Conservation (phyloP, 2,113 vertebrate genomes). For the Glareola pratincola region DNA sequence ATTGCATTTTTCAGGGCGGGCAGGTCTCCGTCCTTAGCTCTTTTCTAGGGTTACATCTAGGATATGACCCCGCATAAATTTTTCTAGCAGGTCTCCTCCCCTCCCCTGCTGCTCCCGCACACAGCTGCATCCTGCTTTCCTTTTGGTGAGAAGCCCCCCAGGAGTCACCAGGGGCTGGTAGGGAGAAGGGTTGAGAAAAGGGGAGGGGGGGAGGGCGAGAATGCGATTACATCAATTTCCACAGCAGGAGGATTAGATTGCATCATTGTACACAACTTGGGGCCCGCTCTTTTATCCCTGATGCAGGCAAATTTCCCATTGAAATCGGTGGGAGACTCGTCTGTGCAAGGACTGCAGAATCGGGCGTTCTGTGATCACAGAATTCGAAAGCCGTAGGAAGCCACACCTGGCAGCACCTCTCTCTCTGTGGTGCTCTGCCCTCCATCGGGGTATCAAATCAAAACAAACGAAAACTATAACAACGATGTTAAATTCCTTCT, state of each 20-base stretch:
- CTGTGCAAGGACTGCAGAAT: conserved; percentile 24
- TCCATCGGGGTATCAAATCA: neutral
- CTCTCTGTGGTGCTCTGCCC: conserved; percentile 11
- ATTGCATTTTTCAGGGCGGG: neutral
- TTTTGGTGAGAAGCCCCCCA: neutral
- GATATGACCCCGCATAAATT: neutral
- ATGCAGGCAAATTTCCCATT: conserved; percentile 37
- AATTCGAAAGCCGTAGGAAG: conserved; percentile 46
- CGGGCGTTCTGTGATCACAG: conserved; percentile 10
- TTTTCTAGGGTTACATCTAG: neutral
- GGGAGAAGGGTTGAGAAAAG: neutral
- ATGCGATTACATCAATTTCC: conserved; percentile 56
- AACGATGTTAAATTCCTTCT: neutral
- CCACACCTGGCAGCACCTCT: conserved; percentile 52
- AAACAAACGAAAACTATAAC: neutral
- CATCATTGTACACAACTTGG: conserved; percentile 42
- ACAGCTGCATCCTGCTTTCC: conserved; percentile 1
- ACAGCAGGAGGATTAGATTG: conserved; percentile 53
- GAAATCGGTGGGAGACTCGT: conserved; percentile 35
- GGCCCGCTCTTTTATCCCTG: conserved; percentile 41
- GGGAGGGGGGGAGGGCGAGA: neutral
- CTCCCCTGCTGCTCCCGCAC: neutral
- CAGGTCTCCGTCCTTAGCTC: neutral
- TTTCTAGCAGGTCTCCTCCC: neutral
- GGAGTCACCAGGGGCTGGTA: neutral